phyloP scores from a whole-genome alignment of 2,888 invertebrate genomes.

The Hyposoter didymator region DNA sequence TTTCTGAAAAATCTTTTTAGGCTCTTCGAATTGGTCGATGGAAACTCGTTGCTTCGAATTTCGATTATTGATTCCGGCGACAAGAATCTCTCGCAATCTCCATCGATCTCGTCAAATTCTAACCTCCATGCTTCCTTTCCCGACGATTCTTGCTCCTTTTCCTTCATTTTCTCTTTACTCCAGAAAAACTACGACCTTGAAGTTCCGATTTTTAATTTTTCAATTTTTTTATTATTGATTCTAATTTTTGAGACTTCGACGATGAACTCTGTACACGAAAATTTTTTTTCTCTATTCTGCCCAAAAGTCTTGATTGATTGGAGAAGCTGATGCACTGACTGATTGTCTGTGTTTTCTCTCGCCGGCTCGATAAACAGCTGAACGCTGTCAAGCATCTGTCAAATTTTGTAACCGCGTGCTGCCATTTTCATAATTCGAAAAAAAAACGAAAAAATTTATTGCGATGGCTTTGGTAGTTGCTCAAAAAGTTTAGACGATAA shows the following conservation, averaged over 20 bases:
- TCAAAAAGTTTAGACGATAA: slow-evolving; percentile 19
- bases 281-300: slow-evolving; percentile 23
- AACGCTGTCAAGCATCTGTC: slow-evolving; percentile 17
- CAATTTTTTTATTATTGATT: neutral
- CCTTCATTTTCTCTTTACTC: slow-evolving; percentile 51
- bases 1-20: slow-evolving; percentile 57
- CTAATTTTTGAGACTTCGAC: neutral
- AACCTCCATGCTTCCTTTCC: slow-evolving; percentile 68
- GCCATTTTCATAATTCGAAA: neutral
- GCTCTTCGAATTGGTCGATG: slow-evolving; percentile 65
- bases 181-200: neutral
- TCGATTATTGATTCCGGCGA: slow-evolving; percentile 68
- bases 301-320: slow-evolving; percentile 13
- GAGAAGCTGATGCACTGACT: neutral
- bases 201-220: neutral
- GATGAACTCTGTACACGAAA: slow-evolving; percentile 13
- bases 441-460: slow-evolving; percentile 33
- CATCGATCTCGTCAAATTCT: slow-evolving; percentile 57
- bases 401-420: neutral
- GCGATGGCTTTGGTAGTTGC: neutral
- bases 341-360: slow-evolving; percentile 1
- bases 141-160: slow-evolving; percentile 68
- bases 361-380: slow-evolving; percentile 57
- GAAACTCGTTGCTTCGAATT: slow-evolving; percentile 67
- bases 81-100: slow-evolving; percentile 34